These are phyloP conservation scores for Buteo buteo DNA, from an alignment of 2,113 vertebrate species.

Conservation along the genomic window DNA sequence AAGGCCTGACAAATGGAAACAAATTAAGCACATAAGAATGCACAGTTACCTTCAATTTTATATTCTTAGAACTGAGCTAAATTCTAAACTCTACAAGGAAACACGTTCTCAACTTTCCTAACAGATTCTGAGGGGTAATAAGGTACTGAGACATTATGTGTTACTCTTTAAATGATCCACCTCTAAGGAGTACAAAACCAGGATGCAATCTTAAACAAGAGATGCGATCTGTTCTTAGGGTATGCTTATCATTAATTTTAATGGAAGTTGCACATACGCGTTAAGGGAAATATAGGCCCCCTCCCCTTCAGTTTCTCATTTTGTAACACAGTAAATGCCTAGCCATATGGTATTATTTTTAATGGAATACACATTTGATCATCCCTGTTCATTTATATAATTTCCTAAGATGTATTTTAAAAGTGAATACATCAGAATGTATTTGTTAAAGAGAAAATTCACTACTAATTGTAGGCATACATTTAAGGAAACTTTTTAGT, in stretches of 20 bases:
- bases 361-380: constrained; percentile 39
- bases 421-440: neutral
- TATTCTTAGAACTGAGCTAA: neutral
- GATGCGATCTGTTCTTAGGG: neutral
- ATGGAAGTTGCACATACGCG: neutral
- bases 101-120: neutral
- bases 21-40: neutral
- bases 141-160: neutral
- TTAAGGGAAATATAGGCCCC: neutral
- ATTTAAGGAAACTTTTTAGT: neutral
- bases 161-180: neutral
- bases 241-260: constrained; percentile 12
- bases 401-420: neutral
- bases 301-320: constrained; percentile 7
- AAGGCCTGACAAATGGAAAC: neutral
- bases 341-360: neutral
- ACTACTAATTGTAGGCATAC: neutral
- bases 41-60: neutral
- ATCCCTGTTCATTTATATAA: constrained; percentile 14
- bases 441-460: neutral
- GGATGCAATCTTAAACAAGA: neutral
- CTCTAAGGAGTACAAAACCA: neutral
- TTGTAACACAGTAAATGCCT: neutral
- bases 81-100: neutral
- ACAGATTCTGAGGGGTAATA: neutral